These are phyloP conservation scores for Illadopsis cleaveri DNA, from an alignment of 2,113 vertebrate species.

Conservation along the genomic window DNA sequence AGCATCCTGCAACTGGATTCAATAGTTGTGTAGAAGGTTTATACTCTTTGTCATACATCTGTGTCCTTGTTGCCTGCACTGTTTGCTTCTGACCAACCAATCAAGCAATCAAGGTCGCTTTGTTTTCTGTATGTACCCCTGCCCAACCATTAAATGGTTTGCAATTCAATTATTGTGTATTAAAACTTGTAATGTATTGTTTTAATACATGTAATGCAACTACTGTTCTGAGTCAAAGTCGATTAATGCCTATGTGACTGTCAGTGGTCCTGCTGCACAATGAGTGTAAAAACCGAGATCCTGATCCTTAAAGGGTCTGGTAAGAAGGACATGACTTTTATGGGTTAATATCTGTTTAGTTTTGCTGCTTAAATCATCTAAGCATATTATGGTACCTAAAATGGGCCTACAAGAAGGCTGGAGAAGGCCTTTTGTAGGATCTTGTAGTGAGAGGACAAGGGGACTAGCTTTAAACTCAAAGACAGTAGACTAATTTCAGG, in stretches of 20 bases:
- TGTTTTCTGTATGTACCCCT: neutral
- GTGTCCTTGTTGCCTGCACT: neutral
- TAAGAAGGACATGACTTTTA: neutral
- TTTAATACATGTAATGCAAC: neutral
- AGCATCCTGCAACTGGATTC: neutral
- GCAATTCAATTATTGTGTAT: neutral
- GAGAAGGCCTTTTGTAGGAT: neutral
- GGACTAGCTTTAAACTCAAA: neutral
- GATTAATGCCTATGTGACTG: neutral
- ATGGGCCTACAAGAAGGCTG: neutral
- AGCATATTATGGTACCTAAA: neutral
- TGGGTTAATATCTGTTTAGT: neutral
- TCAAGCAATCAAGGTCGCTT: neutral
- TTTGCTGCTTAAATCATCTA: neutral
- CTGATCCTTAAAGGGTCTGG: neutral
- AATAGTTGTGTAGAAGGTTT: neutral
- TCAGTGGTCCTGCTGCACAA: neutral
- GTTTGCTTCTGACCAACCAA: fast-evolving
- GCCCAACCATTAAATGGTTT: neutral
- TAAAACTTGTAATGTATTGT: neutral
- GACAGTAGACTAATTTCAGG: neutral
- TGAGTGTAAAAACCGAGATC: neutral
- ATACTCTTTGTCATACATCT: neutral
- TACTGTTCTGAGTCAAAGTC: neutral
- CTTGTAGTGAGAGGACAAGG: neutral